Evolutionary conservation across 2,113 vertebrate genomes (phyloP).

Genomic region (Chitala chitala): DNA sequence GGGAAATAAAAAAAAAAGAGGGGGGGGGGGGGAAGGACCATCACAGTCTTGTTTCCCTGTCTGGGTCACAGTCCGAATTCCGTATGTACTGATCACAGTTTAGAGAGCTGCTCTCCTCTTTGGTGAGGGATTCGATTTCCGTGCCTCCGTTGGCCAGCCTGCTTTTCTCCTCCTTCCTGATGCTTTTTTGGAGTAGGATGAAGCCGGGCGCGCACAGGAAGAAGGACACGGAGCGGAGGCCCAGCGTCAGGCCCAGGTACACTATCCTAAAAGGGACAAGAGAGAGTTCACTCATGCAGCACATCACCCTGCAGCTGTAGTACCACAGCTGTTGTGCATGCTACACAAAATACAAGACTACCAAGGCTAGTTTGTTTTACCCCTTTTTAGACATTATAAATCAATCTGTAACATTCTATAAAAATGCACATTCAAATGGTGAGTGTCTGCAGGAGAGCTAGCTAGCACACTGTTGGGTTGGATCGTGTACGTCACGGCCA

Average conservation of each 20-base stretch:
- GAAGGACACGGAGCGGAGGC: slow-evolving; percentile 71
- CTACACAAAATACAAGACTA: too few relatives aligned
- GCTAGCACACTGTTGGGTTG: too few relatives aligned
- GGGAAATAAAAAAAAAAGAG: background rate
- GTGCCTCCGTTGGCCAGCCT: slow-evolving; percentile 54
- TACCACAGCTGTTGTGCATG: too few relatives aligned
- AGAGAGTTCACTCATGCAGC: too few relatives aligned
- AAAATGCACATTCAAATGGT: too few relatives aligned
- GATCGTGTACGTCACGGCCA: too few relatives aligned
- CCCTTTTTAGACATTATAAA: too few relatives aligned
- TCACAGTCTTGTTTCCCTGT: slow-evolving; percentile 78
- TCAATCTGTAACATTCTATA: too few relatives aligned
- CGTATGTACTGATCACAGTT: slow-evolving; percentile 57
- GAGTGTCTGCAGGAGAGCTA: too few relatives aligned
- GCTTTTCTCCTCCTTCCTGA: slow-evolving; percentile 49
- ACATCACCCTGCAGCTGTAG: too few relatives aligned
- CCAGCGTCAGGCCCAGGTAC: slow-evolving; percentile 78
- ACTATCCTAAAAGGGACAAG: slow-evolving; percentile 58
- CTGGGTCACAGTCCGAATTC: slow-evolving; percentile 58
- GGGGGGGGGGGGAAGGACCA: background rate
- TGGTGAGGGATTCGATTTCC: slow-evolving; percentile 56
- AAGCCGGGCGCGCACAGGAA: slow-evolving; percentile 73
- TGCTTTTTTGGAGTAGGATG: slow-evolving; percentile 65
- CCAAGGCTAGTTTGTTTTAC: too few relatives aligned
- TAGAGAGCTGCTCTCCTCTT: slow-evolving; percentile 58